Evolutionary conservation across 2,888 invertebrate genomes (phyloP).

Genomic region (Nebria salina): DNA sequence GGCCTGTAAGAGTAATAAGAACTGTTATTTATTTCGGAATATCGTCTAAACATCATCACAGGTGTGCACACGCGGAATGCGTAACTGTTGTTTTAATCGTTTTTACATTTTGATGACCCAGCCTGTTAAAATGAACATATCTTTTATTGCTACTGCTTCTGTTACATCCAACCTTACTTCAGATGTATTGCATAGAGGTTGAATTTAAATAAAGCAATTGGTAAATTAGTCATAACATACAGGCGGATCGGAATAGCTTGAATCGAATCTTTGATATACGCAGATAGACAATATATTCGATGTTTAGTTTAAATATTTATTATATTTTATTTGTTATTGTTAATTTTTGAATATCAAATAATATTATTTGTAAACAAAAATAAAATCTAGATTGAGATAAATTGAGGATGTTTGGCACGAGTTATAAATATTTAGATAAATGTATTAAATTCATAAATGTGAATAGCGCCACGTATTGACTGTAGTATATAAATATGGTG

Average conservation of each 20-base stretch:
- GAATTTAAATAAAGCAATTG: neutral
- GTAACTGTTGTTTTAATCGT: neutral
- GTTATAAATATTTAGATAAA: neutral
- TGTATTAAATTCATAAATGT: neutral
- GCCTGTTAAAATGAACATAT: neutral
- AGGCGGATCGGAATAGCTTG: too few species aligned
- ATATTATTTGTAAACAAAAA: too few species aligned
- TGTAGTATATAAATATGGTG: neutral
- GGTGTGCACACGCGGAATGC: neutral
- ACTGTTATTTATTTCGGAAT: slow-evolving; percentile 1
- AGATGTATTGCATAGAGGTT: neutral
- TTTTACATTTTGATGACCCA: neutral
- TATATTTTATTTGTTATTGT: too few species aligned
- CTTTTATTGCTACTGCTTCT: neutral
- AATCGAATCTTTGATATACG: too few species aligned
- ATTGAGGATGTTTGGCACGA: neutral
- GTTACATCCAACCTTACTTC: neutral
- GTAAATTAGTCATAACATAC: neutral
- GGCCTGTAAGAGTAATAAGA: neutral
- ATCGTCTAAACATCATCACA: neutral
- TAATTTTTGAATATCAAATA: too few species aligned
- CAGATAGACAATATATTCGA: too few species aligned
- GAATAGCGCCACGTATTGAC: neutral
- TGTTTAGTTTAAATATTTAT: too few species aligned
- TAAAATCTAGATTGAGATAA: too few species aligned